Base-by-base conservation (phyloP, 35 echinoderm and acorn worm species). In the Apostichopus japonicus region DNA sequence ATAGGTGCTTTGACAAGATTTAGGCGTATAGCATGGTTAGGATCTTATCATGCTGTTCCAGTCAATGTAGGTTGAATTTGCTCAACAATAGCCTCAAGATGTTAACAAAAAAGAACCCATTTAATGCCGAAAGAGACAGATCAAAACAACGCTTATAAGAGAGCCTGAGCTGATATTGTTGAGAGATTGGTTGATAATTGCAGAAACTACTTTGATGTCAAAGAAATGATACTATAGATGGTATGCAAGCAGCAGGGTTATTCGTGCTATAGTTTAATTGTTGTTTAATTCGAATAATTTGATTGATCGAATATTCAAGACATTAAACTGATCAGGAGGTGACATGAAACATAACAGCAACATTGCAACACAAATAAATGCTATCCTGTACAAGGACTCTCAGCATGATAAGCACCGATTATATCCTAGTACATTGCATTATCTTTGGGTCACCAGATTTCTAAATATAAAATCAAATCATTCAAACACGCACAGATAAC, bases 171-270 rank as follows among this genome's bases (percentile, higher is more conserved):
- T 83, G 44, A 54, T 55, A 83, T 83, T 52, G 79, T 15, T 55
- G 14, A 9, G 44, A 17, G 79, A 83, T 83, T 83, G 79, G 79
- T 83, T 55, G 33, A 83, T 83, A 83, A 83, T 83, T 83, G 79
- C 44, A 67, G 63, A 67, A 67, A 67, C 63, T 67, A 19, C 63
- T 67, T 67, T 67, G 63, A 67, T 67, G 11, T 67, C 63, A 67
- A 67, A 67, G 33, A 44, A 44, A 44, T 44, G 2, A 44, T 44
- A 44, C 33, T 44, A 44, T 44, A 44, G 33, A 44, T 44, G 33
- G 33, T 44, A 44, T 44, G 33, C 33, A 44, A 44, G 33, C 33
- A 44, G 4, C 33, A 44, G 2, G 33, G 33, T 44, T 44, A 44
- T 44, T 44, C 33, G 33, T 44, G 33, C 33, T 44, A 44, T 67